Conservation (phyloP, 35 echinoderm and acorn worm species). For the Antedon bifida region DNA sequence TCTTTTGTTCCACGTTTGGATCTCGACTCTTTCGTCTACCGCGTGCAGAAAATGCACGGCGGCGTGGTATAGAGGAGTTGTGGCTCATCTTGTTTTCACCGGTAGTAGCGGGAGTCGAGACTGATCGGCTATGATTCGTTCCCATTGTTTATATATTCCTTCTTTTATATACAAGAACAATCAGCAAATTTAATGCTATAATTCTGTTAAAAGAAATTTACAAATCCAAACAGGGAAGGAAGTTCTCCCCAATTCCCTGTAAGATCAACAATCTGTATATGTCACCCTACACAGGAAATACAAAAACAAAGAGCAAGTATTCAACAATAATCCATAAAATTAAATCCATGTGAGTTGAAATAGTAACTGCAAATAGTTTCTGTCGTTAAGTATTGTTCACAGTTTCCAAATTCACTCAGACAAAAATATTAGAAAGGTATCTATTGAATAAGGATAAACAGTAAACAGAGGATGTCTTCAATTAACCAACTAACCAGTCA, state of each 20-base stretch:
- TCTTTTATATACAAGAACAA: not conserved
- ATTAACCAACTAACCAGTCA: not conserved
- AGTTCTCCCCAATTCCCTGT: too few relatives aligned
- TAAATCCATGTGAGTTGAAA: not conserved
- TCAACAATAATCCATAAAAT: not conserved
- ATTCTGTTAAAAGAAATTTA: not conserved
- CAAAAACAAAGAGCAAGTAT: not conserved
- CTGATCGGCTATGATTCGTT: not conserved
- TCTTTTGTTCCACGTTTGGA: conserved; percentile 32
- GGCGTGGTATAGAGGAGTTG: not conserved
- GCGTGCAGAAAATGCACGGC: not conserved
- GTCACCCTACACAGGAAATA: not conserved
- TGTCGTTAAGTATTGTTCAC: not conserved
- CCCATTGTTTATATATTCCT: not conserved
- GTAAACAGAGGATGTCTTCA: not conserved
- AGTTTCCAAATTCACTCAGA: not conserved
- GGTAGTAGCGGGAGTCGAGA: not conserved
- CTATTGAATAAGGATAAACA: not conserved
- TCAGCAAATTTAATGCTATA: not conserved
- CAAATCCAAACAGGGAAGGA: not conserved
- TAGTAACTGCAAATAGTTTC: not conserved
- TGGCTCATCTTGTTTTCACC: not conserved
- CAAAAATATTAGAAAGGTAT: not conserved
- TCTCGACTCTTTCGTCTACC: not conserved
- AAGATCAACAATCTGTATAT: not conserved